Evolutionary conservation across 1,140 invertebrate species (phyloP).

Genomic region (Lordiphosa collinella): DNA sequence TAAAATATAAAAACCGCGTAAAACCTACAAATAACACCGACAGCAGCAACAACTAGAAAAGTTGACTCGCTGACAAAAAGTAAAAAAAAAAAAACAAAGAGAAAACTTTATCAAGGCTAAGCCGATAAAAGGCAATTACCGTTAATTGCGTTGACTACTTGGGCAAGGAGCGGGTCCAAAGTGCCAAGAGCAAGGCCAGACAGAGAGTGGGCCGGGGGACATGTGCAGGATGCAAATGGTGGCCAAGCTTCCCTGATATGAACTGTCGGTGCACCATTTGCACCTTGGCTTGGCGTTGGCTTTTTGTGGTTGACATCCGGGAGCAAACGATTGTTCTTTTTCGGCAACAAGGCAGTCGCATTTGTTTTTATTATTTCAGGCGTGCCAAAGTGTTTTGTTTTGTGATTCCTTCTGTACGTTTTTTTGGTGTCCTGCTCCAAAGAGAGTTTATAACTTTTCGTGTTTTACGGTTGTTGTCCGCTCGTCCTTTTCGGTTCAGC

Average conservation of each 20-base stretch:
- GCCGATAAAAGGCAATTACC: constrained; percentile 77
- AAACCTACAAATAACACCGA: constrained; percentile 59
- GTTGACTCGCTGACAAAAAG: constrained; percentile 6
- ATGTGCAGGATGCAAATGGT: not conserved
- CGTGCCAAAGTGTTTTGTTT: constrained; percentile 74
- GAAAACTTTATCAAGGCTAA: constrained; percentile 73
- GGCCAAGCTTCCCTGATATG: constrained; percentile 38
- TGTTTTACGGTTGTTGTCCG: constrained; percentile 74
- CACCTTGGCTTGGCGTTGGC: constrained; percentile 69
- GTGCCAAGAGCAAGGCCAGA: constrained; percentile 21
- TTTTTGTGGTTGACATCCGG: constrained; percentile 50
- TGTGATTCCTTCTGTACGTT: constrained; percentile 26
- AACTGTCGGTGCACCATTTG: constrained; percentile 61
- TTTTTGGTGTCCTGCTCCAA: constrained; percentile 27
- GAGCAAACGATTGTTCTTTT: constrained; percentile 65
- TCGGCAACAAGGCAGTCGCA: constrained; percentile 29
- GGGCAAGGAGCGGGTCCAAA: constrained; percentile 26
- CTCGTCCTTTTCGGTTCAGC: constrained; percentile 34
- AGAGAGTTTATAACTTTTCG: constrained; percentile 75
- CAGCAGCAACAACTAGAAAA: constrained; percentile 26
- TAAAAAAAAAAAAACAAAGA: constrained; percentile 17
- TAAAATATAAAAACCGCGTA: constrained; percentile 77
- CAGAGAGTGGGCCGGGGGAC: not conserved
- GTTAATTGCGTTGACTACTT: constrained; percentile 76
- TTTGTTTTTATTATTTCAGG: constrained; percentile 78